Conservation (phyloP, 2,797 vertebrate species). For the Kryptolebias ocellatus region DNA sequence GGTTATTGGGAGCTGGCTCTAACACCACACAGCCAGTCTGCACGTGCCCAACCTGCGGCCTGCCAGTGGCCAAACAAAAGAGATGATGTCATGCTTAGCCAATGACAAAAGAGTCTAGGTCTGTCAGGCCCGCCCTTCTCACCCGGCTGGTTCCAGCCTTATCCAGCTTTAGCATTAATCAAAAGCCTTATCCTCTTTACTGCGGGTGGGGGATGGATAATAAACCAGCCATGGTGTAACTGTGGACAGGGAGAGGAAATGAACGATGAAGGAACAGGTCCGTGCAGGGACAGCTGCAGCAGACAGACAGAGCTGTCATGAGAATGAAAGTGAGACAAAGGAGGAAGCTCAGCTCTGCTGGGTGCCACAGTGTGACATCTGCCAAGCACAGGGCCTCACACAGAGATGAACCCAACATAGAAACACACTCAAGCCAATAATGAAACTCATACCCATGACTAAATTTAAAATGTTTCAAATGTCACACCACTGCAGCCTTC, state of each 20-base stretch:
- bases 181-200: constrained; percentile 82
- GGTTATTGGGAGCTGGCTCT: constrained; percentile 61
- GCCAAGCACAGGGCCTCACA: constrained; percentile 51
- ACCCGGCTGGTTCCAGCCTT: constrained; percentile 81
- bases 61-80: constrained; percentile 82
- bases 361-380: constrained; percentile 61
- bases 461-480: constrained; percentile 21
- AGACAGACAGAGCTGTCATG: constrained; percentile 50
- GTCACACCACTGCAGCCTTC: constrained; percentile 12
- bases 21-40: constrained; percentile 72
- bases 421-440: constrained; percentile 18
- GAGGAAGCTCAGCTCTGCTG: constrained; percentile 44
- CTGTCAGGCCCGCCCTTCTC: constrained; percentile 72
- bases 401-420: constrained; percentile 40
- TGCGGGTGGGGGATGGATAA: constrained; percentile 71
- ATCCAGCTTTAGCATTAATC: constrained; percentile 84
- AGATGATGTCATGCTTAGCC: constrained; percentile 87
- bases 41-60: constrained; percentile 81
- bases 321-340: constrained; percentile 56
- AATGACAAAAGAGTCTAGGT: constrained; percentile 83
- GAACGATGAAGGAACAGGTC: constrained; percentile 32
- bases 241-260: constrained; percentile 54
- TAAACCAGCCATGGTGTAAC: constrained; percentile 68
- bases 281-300: constrained; percentile 11
- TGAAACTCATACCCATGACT: constrained; percentile 27